phyloP scores from a whole-genome alignment of 2,888 invertebrate species.

The Pecten maximus region DNA sequence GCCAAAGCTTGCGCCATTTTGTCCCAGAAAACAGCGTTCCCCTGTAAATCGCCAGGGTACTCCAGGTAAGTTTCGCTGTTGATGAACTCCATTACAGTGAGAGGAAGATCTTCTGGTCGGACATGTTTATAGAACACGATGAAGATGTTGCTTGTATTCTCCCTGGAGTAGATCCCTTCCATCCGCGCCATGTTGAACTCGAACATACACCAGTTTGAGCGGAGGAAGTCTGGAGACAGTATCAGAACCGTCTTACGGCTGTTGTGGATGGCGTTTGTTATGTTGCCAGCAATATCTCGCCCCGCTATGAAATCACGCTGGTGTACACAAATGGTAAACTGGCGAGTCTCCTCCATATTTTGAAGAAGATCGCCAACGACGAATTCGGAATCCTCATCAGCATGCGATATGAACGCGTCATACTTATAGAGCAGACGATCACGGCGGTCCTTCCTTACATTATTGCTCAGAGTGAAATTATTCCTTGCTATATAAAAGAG shows the following conservation, averaged over 20 bases:
- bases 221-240: slow-evolving; percentile 37
- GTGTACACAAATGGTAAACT: slow-evolving; percentile 46
- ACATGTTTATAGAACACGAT: slow-evolving; percentile 25
- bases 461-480: background rate
- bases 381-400: slow-evolving; percentile 56
- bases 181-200: slow-evolving; percentile 45
- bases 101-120: background rate
- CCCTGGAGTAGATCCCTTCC: slow-evolving; percentile 41
- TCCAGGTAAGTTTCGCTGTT: slow-evolving; percentile 33
- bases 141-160: background rate
- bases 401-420: slow-evolving; percentile 64
- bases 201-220: slow-evolving; percentile 46
- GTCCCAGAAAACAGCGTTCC: slow-evolving; percentile 31
- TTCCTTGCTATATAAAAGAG: slow-evolving; percentile 35
- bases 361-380: slow-evolving; percentile 46
- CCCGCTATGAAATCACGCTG: slow-evolving; percentile 46
- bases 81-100: background rate
- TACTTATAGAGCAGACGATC: slow-evolving; percentile 17
- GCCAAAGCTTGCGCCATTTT: slow-evolving; percentile 32
- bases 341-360: slow-evolving; percentile 50
- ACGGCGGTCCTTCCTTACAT: background rate
- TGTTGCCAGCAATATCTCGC: slow-evolving; percentile 44
- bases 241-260: slow-evolving; percentile 37
- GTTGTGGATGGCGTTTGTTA: slow-evolving; percentile 44
- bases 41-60: slow-evolving; percentile 13